Evolutionary conservation across 1,140 invertebrate species (phyloP), one percentile per base, ranked within the genome.

Genomic region (Cyrtorhinus lividipennis): DNA sequence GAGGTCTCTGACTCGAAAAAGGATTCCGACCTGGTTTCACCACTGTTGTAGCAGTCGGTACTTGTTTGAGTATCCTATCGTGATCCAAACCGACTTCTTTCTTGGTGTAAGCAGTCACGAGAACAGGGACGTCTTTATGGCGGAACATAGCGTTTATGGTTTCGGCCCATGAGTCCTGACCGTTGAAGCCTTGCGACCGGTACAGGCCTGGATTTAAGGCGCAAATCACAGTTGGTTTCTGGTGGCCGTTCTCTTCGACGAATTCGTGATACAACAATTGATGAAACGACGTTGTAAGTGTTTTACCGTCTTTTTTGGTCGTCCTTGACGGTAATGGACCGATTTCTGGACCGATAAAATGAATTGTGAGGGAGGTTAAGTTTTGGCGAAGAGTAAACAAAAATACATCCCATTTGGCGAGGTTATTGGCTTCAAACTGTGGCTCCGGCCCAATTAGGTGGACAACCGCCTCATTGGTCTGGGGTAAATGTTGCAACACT

Each of bases 381-480:
- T 18, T 24, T 10, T 18, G 24, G 10, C n/a, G 22, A 18, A 62
- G 48, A 25, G 25, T 27, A 18, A 24, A 62, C 13, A 62, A 24
- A 45, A 62, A 62, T 20, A 46, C 25, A 8, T 62, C 61, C 61
- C 61, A 62, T 27, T 62, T 62, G 23, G 23, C n/a, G 2, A 62
- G 48, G 48, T 62, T 62, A 18, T 25, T 56, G 12, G 48, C 48
- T 56, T 62, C 61, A 45, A 62, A 62, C 15, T 48, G 45, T 1
- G 61, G 61, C 25, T 62, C 61, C 46, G 61, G 45, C 13, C 61
- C 61, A 20, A 62, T 45, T 22, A 62, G 26, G 61, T 62, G 61
- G 23, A 62, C 25, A 0, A 56, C 48, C 2, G 25, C 23, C 12
- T 53, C 30, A 20, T 53, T 26, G 10, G 24, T 13, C 2, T 20